phyloP scores from a whole-genome alignment of 2,797 vertebrate genomes.

The Gila robusta region DNA sequence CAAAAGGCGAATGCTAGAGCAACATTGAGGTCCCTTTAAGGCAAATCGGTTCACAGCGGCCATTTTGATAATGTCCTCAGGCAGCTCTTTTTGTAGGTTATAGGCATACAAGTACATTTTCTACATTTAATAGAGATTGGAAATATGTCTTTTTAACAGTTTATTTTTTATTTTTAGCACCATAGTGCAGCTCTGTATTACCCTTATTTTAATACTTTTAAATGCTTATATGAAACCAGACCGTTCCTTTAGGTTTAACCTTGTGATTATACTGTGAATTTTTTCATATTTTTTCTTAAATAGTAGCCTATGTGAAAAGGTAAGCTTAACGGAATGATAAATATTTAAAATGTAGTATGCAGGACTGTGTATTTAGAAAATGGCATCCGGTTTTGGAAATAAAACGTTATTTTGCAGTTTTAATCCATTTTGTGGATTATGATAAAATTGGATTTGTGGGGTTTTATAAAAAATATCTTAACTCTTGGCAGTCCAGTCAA shows the following conservation, averaged over 20 bases:
- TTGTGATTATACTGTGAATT: too few relatives aligned
- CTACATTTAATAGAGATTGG: not conserved
- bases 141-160: too few relatives aligned
- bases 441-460: conserved; percentile 12
- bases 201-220: not conserved
- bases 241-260: not conserved
- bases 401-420: not conserved
- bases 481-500: not conserved
- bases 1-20: not conserved
- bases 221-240: not conserved
- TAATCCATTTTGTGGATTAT: conserved; percentile 5
- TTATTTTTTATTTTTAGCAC: not conserved
- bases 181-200: not conserved
- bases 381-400: not conserved
- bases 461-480: conserved; percentile 3
- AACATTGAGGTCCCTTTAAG: conserved; percentile 1
- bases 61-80: conserved; percentile 19
- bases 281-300: too few relatives aligned
- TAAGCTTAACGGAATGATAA: not conserved
- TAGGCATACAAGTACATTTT: not conserved
- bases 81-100: not conserved
- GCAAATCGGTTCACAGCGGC: not conserved
- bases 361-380: not conserved
- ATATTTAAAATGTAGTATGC: not conserved
- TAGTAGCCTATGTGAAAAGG: not conserved